Conservation (phyloP, 2,797 vertebrate genomes). For the Geotrypetes seraphini region DNA sequence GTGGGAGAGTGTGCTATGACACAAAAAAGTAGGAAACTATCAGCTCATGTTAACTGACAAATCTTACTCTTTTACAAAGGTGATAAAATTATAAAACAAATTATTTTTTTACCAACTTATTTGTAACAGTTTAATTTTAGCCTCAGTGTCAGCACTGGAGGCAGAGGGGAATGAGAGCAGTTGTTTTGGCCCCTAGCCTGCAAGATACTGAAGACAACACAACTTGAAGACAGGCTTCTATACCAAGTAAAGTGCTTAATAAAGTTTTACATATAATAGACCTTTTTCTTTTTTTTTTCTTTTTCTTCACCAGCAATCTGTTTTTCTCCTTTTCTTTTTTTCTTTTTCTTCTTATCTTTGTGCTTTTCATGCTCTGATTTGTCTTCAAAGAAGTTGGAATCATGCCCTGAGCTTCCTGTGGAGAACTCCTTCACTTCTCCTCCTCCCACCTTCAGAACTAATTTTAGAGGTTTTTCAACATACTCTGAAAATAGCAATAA, state of each 20-base stretch:
- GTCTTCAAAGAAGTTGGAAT: constrained; percentile 70
- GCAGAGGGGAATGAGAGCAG: no score
- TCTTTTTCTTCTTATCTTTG: constrained; percentile 92
- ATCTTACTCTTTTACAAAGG: no score
- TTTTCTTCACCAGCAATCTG: constrained; percentile 69
- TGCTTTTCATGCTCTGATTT: constrained; percentile 78
- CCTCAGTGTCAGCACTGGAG: no score
- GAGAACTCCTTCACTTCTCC: constrained; percentile 81
- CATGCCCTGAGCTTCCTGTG: constrained; percentile 75
- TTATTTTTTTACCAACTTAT: no score
- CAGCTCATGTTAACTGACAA: no score
- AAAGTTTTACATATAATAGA: constrained; percentile 4
- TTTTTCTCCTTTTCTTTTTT: constrained; percentile 87
- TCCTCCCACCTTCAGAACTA: constrained; percentile 90
- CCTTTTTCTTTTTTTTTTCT: constrained; percentile 77
- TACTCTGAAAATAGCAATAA: constrained; percentile 56
- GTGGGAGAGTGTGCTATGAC: no score
- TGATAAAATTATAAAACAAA: no score
- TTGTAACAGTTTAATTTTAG: no score
- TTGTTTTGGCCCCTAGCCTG: no score
- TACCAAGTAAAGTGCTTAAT: neutral
- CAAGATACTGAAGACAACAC: no score
- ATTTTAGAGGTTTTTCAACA: constrained; percentile 82
- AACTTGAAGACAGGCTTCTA: no score
- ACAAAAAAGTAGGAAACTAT: no score